A percentile compares a stretch with the other conserved stretches of the same genome.
phyloP scores from a whole-genome alignment of 2,888 invertebrate genomes.

The Nycteola revayana region DNA sequence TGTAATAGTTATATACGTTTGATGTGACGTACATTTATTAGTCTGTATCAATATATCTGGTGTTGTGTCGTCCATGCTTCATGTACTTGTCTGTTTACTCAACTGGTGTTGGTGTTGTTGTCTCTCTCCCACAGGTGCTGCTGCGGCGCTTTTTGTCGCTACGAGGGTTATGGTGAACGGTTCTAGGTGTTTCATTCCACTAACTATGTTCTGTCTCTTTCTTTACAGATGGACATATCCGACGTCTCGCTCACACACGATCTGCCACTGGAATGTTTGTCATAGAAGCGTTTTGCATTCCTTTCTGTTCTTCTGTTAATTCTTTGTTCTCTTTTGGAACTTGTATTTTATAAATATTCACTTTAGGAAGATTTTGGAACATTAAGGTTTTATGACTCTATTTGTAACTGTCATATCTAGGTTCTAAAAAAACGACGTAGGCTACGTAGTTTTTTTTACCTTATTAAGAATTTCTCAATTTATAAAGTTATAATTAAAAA shows the following conservation, averaged over 20 bases:
- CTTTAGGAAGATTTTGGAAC: too few species aligned
- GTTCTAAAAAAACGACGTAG: too few species aligned
- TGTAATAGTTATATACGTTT: too few species aligned
- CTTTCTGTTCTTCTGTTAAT: too few species aligned
- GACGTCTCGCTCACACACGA: constrained; percentile 49
- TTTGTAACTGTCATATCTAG: too few species aligned
- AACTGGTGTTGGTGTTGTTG: constrained; percentile 52
- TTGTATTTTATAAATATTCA: too few species aligned
- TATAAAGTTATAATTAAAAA: too few species aligned
- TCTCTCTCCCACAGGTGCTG: constrained; percentile 56
- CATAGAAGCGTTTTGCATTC: constrained; percentile 37
- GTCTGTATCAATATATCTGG: neutral
- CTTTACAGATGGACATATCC: constrained; percentile 66
- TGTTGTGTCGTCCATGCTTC: constrained; percentile 39
- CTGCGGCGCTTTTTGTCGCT: constrained; percentile 60
- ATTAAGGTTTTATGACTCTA: too few species aligned
- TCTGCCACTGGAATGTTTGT: constrained; percentile 32
- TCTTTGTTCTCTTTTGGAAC: too few species aligned
- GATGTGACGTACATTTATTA: too few species aligned
- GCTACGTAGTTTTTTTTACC: too few species aligned
- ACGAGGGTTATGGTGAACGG: constrained; percentile 59
- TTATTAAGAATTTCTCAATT: too few species aligned
- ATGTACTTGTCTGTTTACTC: constrained; percentile 48
- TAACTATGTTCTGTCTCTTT: constrained; percentile 73
- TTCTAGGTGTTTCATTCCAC: constrained; percentile 46